These are phyloP conservation scores for Pyrocephalus nanus DNA, from an alignment of 2,797 vertebrate species.

Conservation along the genomic window DNA sequence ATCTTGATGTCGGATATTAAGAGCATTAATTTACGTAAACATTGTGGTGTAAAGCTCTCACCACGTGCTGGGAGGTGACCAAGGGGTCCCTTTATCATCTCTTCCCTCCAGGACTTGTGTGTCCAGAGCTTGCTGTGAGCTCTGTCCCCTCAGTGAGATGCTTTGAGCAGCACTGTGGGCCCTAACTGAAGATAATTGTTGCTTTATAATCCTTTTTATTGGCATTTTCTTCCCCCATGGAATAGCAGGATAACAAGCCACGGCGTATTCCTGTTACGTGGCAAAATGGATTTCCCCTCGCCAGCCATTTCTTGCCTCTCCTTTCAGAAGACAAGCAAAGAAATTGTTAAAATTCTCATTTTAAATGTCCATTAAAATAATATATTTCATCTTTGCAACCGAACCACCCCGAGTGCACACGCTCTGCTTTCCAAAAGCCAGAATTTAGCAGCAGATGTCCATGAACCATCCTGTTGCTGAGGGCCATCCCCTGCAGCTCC, in stretches of 20 bases:
- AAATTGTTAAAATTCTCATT: neutral
- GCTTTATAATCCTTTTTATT: constrained; percentile 31
- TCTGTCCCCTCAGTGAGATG: neutral
- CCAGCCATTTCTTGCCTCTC: neutral
- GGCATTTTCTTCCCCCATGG: neutral
- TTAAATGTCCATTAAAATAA: neutral
- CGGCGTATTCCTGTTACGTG: neutral
- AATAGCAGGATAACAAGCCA: neutral
- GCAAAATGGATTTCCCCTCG: constrained; percentile 19
- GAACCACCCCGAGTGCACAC: neutral
- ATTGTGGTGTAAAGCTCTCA: neutral
- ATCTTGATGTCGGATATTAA: no score
- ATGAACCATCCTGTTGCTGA: neutral
- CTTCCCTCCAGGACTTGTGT: neutral
- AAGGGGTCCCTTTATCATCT: neutral
- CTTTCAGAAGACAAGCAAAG: neutral
- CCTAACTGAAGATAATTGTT: constrained; percentile 30
- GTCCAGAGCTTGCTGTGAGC: neutral
- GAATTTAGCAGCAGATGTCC: neutral
- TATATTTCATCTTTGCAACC: neutral
- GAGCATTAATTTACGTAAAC: no score
- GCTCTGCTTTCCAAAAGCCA: neutral
- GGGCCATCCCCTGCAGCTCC: neutral
- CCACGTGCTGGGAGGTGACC: rapidly evolving
- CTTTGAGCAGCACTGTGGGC: neutral